A percentile compares a stretch with the other conserved stretches of the same genome.
Evolutionary conservation across 1,140 invertebrate genomes (phyloP).

Genomic region (Drosophila biarmipes): DNA sequence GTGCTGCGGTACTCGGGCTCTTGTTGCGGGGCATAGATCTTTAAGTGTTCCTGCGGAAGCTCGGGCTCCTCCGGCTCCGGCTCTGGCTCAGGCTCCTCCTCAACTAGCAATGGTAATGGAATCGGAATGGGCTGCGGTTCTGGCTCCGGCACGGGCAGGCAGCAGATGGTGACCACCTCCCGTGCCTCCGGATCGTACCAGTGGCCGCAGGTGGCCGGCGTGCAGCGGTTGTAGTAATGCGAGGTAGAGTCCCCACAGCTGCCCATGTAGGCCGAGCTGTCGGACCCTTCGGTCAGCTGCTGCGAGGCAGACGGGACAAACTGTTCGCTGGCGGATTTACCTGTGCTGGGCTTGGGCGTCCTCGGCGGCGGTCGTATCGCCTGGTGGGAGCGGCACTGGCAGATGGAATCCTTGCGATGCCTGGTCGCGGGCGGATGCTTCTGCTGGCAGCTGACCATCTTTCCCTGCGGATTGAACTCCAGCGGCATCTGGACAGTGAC

Average conservation of each 20-base stretch:
- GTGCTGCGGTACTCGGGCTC: not conserved
- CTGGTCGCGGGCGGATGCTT: not conserved
- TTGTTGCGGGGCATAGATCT: not conserved
- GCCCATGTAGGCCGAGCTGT: not conserved
- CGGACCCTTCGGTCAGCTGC: not conserved
- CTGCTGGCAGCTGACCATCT: slow-evolving; percentile 3
- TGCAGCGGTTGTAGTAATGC: not conserved
- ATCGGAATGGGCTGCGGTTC: not conserved
- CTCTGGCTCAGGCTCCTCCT: not conserved
- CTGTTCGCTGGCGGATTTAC: slow-evolving; percentile 21
- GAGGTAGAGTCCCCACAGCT: slow-evolving; percentile 26
- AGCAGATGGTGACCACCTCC: slow-evolving; percentile 22
- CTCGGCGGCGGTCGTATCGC: not conserved
- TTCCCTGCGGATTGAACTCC: slow-evolving; percentile 58
- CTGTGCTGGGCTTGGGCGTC: not conserved
- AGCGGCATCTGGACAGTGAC: slow-evolving; percentile 67
- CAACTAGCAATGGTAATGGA: not conserved
- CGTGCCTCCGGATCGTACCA: slow-evolving; percentile 9
- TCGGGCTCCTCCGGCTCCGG: not conserved
- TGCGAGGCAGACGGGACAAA: not conserved
- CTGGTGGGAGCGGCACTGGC: slow-evolving; percentile 4
- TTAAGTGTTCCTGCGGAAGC: not conserved
- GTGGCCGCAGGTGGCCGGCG: not conserved
- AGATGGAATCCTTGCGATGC: not conserved
- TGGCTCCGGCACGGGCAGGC: not conserved